A percentile compares a stretch with the other conserved stretches of the same genome.
phyloP scores from a whole-genome alignment of 2,888 invertebrate genomes.

The Bombyx huttoni region DNA sequence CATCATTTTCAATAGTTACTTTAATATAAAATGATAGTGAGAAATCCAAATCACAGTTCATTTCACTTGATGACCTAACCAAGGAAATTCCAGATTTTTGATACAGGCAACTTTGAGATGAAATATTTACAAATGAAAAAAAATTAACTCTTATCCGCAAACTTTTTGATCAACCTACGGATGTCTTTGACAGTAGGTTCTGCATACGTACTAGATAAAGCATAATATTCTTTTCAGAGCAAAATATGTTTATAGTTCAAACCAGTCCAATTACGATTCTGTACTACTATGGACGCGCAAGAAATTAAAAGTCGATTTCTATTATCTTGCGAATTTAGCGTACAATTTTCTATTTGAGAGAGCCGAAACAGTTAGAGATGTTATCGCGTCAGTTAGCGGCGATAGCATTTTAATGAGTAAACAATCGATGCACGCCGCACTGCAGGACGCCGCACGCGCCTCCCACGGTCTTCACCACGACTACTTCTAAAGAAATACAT shows the following conservation, averaged over 20 bases:
- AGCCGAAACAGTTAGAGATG: slow-evolving; percentile 61
- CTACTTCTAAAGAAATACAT: not conserved
- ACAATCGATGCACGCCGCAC: slow-evolving; percentile 70
- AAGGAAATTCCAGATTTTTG: too few species aligned
- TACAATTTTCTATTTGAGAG: slow-evolving; percentile 35
- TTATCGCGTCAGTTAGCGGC: slow-evolving; percentile 52
- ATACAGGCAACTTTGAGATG: too few species aligned
- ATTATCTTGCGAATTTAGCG: slow-evolving; percentile 27
- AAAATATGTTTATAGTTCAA: not conserved
- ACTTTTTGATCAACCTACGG: too few species aligned
- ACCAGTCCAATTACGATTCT: not conserved
- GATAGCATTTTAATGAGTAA: slow-evolving; percentile 72
- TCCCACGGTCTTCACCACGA: slow-evolving; percentile 11
- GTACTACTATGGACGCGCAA: not conserved
- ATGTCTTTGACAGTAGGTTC: too few species aligned
- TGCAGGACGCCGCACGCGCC: slow-evolving; percentile 62
- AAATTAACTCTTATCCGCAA: too few species aligned
- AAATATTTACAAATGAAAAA: too few species aligned
- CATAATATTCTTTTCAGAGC: not conserved
- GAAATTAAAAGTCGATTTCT: slow-evolving; percentile 1
- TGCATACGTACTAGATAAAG: too few species aligned
- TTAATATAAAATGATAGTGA: too few species aligned
- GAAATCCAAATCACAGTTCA: too few species aligned
- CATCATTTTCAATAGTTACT: too few species aligned
- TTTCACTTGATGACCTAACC: too few species aligned